phyloP scores from a whole-genome alignment of 2,888 invertebrate genomes.

The Leptothorax acervorum region DNA sequence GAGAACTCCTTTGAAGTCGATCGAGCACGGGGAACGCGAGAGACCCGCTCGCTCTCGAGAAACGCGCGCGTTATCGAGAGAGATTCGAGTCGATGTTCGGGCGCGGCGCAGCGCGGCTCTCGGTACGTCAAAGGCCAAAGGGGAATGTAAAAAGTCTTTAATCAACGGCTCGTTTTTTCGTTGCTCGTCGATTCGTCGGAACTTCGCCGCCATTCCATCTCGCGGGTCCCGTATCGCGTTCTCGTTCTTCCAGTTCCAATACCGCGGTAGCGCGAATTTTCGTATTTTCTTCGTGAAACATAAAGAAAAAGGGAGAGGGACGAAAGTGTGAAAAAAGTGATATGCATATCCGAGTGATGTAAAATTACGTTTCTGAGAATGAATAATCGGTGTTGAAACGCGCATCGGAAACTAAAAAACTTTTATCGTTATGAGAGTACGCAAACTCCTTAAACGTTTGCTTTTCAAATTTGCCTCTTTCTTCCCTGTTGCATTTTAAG shows the following conservation, averaged over 20 bases:
- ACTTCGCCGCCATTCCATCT: conserved; percentile 43
- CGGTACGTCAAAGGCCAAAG: conserved; percentile 40
- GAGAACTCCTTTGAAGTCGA: conserved; percentile 58
- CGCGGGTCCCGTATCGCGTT: conserved; percentile 28
- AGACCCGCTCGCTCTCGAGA: conserved; percentile 34
- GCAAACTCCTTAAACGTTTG: background rate
- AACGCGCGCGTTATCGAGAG: conserved; percentile 49
- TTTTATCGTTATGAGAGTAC: background rate
- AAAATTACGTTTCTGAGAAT: conserved; percentile 1
- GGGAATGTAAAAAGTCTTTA: conserved; percentile 54
- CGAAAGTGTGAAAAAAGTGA: background rate
- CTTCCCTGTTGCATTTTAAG: background rate
- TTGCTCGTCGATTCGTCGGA: conserved; percentile 33
- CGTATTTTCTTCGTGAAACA: conserved; percentile 15
- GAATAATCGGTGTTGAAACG: background rate
- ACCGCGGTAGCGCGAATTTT: conserved; percentile 19
- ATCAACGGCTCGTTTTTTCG: conserved; percentile 50
- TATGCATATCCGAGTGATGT: background rate
- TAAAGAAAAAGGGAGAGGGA: no score
- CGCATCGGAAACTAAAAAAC: background rate
- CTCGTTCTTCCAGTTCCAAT: background rate
- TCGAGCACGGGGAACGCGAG: conserved; percentile 23
- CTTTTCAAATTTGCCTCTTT: background rate
- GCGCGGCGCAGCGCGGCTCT: background rate
- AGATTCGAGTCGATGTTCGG: conserved; percentile 4